phyloP scores from a whole-genome alignment of 2,888 invertebrate genomes.

The Pollenia angustigena region DNA sequence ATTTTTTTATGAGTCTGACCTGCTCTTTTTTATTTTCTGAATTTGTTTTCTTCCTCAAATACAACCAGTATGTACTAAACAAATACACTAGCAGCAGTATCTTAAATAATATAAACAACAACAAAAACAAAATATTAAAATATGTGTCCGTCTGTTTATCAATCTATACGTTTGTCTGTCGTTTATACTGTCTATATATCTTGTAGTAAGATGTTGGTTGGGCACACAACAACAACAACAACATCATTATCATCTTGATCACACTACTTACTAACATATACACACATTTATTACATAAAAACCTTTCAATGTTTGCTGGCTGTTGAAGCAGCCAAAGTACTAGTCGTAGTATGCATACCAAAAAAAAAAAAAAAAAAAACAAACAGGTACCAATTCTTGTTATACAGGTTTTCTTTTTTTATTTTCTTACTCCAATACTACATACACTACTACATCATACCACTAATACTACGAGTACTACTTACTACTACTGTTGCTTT shows the following conservation, averaged over 20 bases:
- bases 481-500: constrained; percentile 34
- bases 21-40: constrained; percentile 53
- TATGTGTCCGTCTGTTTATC: constrained; percentile 26
- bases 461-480: constrained; percentile 35
- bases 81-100: constrained; percentile 30
- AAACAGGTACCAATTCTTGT: constrained; percentile 75
- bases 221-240: constrained; percentile 37
- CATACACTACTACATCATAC: constrained; percentile 34
- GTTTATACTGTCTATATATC: constrained; percentile 14
- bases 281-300: constrained; percentile 57
- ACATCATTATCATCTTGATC: constrained; percentile 14
- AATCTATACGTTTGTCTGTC: constrained; percentile 13
- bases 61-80: constrained; percentile 52
- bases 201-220: constrained; percentile 40
- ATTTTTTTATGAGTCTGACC: constrained; percentile 55
- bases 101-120: constrained; percentile 51
- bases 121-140: constrained; percentile 55
- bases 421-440: constrained; percentile 55
- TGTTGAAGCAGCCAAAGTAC: constrained; percentile 44
- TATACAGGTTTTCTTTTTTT: constrained; percentile 72
- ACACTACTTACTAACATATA: constrained; percentile 31
- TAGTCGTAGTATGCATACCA: constrained; percentile 45
- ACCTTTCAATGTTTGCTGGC: constrained; percentile 68
- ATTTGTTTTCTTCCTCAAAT: constrained; percentile 57
- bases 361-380: constrained; percentile 35